Conservation (phyloP, 2,797 vertebrate genomes). For the Buceros bicornis region DNA sequence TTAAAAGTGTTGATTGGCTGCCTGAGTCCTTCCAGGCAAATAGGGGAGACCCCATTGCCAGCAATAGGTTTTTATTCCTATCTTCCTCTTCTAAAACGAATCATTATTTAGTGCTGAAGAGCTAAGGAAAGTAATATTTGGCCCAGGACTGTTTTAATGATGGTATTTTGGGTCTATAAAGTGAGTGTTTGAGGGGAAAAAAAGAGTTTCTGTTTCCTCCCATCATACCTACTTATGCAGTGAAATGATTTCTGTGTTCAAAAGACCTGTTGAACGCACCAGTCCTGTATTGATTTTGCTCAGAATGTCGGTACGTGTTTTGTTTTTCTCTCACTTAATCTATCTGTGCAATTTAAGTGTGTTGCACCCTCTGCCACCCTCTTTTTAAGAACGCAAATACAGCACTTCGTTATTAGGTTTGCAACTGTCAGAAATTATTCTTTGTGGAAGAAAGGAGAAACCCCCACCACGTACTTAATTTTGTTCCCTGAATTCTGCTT, state of each 20-base stretch:
- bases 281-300: neutral
- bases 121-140: neutral
- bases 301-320: neutral
- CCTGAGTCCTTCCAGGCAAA: neutral
- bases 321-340: slow-evolving; percentile 15
- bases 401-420: neutral
- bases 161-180: neutral
- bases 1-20: neutral
- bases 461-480: neutral
- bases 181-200: neutral
- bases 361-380: neutral
- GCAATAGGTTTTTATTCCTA: neutral
- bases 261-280: neutral
- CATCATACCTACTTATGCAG: neutral
- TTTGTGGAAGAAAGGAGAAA: neutral
- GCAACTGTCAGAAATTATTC: neutral
- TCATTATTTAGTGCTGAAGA: neutral
- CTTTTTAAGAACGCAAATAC: neutral
- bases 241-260: neutral
- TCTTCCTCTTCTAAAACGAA: neutral
- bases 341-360: neutral
- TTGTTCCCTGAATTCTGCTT: neutral
- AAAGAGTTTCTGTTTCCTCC: neutral
- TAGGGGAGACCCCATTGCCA: neutral
- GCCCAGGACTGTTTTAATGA: neutral